Evolutionary conservation across 2,888 invertebrate genomes (phyloP).

Genomic region (Sceliomorpha sp.): DNA sequence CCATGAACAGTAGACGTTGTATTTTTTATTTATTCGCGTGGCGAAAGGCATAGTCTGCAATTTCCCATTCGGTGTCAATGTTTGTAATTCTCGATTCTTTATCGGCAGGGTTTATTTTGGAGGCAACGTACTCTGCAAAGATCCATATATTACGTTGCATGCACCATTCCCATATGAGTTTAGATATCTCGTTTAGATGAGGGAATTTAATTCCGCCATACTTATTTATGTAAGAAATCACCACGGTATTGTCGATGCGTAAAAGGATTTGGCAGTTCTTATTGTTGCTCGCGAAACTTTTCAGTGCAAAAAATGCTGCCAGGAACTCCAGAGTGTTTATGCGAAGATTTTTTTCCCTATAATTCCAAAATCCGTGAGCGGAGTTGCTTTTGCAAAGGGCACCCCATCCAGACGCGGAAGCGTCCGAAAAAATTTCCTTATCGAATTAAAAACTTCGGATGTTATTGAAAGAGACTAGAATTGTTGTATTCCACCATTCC

Average conservation of each 20-base stretch:
- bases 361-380: conserved; percentile 26
- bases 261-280: conserved; percentile 23
- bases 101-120: conserved; percentile 27
- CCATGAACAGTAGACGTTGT: conserved; percentile 62
- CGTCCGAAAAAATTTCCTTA: conserved; percentile 53
- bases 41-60: conserved; percentile 64
- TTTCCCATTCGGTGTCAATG: conserved; percentile 50
- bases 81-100: conserved; percentile 28
- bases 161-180: conserved; percentile 38
- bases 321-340: conserved; percentile 34
- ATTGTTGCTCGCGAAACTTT: conserved; percentile 30
- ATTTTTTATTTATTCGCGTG: conserved; percentile 60
- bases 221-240: conserved; percentile 18
- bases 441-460: too few relatives aligned
- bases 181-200: conserved; percentile 14
- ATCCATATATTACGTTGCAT: conserved; percentile 24
- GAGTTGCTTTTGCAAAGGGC: conserved; percentile 3
- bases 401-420: conserved; percentile 54
- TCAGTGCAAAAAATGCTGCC: conserved; percentile 33
- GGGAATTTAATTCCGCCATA: conserved; percentile 31
- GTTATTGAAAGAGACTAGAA: too few relatives aligned
- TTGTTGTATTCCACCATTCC: too few relatives aligned
- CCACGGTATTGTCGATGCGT: conserved; percentile 27
- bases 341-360: conserved; percentile 10
- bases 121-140: conserved; percentile 22